Evolutionary conservation across 2,888 invertebrate species (phyloP).

Genomic region (Agonopterix arenella): DNA sequence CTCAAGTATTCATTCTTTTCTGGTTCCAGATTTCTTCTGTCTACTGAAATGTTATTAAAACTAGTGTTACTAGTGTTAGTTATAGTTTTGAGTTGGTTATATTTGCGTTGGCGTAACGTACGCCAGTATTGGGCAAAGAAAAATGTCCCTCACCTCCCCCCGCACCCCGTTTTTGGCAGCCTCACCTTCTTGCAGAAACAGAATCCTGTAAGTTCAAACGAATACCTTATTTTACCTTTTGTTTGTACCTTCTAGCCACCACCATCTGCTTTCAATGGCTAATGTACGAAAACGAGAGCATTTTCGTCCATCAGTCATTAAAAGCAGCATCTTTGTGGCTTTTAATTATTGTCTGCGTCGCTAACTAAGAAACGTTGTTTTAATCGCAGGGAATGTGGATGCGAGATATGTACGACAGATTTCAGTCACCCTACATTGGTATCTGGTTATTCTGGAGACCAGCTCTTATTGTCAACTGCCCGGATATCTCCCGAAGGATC

Average conservation of each 20-base stretch:
- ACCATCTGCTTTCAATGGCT: too few species aligned
- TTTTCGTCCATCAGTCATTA: too few species aligned
- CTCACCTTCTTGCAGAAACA: slow-evolving; percentile 29
- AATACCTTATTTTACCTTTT: background rate
- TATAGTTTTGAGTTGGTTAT: background rate
- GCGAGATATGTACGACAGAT: slow-evolving; percentile 15
- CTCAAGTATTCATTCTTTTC: too few species aligned
- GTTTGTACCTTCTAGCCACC: too few species aligned
- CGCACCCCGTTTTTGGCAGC: slow-evolving; percentile 31
- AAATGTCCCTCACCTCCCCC: slow-evolving; percentile 18
- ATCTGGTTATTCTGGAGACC: slow-evolving; percentile 33
- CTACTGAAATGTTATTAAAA: background rate
- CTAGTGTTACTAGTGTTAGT: background rate
- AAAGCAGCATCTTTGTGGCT: background rate
- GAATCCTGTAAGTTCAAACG: slow-evolving; percentile 28
- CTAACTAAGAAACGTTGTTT: too few species aligned
- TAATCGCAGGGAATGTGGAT: slow-evolving; percentile 22
- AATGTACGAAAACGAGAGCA: too few species aligned
- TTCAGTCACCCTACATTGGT: slow-evolving; percentile 21
- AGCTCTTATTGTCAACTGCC: slow-evolving; percentile 23
- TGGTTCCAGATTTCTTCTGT: background rate
- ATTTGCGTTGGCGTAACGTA: slow-evolving; percentile 6
- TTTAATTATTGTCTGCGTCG: background rate
- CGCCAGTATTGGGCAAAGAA: slow-evolving; percentile 21
- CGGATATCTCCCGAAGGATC: slow-evolving; percentile 21